A percentile compares a stretch with the other conserved stretches of the same genome.
Conservation (phyloP, 2,113 vertebrate genomes). For the Platycercus adscitus region DNA sequence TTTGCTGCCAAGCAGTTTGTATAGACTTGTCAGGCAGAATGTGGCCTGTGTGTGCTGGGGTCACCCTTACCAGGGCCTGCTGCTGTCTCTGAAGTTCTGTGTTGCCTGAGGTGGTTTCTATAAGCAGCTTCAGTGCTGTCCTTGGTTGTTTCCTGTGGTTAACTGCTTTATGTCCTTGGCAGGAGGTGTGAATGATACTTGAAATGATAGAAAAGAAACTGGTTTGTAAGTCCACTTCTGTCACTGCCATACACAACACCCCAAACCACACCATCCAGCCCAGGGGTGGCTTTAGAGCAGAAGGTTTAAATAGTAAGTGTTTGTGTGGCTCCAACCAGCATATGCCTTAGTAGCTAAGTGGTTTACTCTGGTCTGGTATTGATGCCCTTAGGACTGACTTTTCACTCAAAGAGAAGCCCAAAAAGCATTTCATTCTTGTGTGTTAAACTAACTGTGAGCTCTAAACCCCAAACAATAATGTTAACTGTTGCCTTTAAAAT, state of each 20-base stretch:
- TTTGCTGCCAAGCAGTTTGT: neutral
- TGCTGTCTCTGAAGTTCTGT: neutral
- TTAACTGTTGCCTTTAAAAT: neutral
- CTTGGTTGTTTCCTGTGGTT: neutral
- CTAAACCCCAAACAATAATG: accelerated
- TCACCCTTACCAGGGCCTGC: neutral
- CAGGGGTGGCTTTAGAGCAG: neutral
- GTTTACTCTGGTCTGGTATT: neutral
- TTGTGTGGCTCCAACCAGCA: neutral
- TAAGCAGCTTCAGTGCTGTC: neutral
- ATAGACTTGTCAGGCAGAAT: neutral
- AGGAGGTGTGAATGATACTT: neutral
- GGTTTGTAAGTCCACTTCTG: neutral
- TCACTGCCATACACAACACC: no score
- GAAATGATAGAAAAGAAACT: neutral
- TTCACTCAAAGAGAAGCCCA: neutral
- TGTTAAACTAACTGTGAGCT: neutral
- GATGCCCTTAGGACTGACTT: neutral
- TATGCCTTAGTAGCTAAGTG: accelerated
- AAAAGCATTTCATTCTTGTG: accelerated
- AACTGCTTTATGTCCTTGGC: neutral
- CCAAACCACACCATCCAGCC: neutral
- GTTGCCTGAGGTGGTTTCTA: accelerated
- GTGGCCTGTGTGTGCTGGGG: accelerated
- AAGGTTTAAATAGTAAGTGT: no score